Base-by-base conservation (phyloP, 2,888 invertebrate genomes). In the Rhagonycha fulva region DNA sequence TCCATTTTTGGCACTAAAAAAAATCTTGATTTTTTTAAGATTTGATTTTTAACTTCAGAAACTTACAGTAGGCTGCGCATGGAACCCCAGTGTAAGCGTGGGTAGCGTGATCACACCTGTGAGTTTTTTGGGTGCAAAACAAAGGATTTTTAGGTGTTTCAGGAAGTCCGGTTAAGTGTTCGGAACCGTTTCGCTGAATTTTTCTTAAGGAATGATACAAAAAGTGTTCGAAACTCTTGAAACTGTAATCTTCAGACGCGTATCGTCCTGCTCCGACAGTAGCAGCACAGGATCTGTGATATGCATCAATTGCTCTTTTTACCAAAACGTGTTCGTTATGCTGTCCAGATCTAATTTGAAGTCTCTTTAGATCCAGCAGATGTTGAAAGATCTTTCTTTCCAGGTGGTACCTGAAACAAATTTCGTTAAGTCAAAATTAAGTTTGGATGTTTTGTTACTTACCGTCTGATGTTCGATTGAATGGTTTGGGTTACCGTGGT, bases 361-460 rank as follows among this genome's bases (percentile, higher is more conserved):
- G 90, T 71, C 97, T 91, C 87, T 98, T 98, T 71, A 98, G 88
- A 85, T 98, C 98, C 84, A 98, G 90, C 75, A 98, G 90, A 87
- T 98, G 97, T 85, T 98, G 96, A 87, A 98, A 97, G 83, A 98
- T 95, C 85, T 96, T 95, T 76, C 97, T 90, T 87, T 98, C 97
- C 84, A 96, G 91, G 83, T 97, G 96, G 87, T 97, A 97, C 85
- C 97, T 94, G 86, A 77, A 89, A 84, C 75, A 78, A 77, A 75
- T 76, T 14, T 14, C 11, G 1, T 24, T 24, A 47, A 47, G n/a
- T 71, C n/a, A 19, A 24, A 30, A 28, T 19, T 2, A 0, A 23
- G 11, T 77, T 77, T 24, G 9, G n/a, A n/a, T 26, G 12, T 84
- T 89, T 86, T 86, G 9, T 11, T 60, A 84, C 89, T 86, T 86